Evolutionary conservation across 2,888 invertebrate species (phyloP).

Genomic region (Ormia ochracea): DNA sequence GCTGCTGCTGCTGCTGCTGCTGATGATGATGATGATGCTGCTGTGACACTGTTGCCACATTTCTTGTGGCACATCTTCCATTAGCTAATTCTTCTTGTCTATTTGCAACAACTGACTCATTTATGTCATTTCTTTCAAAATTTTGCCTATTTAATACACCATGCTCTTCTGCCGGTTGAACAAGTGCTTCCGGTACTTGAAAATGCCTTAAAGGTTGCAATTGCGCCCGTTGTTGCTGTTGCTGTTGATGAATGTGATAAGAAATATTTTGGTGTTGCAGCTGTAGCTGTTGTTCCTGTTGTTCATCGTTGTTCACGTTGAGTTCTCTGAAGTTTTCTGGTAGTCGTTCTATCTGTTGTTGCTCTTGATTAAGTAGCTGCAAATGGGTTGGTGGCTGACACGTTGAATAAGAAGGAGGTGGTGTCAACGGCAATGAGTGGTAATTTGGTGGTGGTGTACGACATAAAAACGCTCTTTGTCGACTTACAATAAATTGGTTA

Average conservation of each 20-base stretch:
- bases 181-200: slow-evolving; percentile 61
- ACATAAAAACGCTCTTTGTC: slow-evolving; percentile 55
- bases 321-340: slow-evolving; percentile 45
- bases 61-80: slow-evolving; percentile 53
- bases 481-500: slow-evolving; percentile 62
- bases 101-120: slow-evolving; percentile 37
- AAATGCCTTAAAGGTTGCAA: slow-evolving; percentile 45
- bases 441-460: slow-evolving; percentile 69
- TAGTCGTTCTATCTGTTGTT: slow-evolving; percentile 66
- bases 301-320: slow-evolving; percentile 60
- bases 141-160: slow-evolving; percentile 53
- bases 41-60: slow-evolving; percentile 61
- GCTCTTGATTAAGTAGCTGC: slow-evolving; percentile 52
- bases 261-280: slow-evolving; percentile 25
- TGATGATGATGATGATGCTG: slow-evolving; percentile 21
- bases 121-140: slow-evolving; percentile 35
- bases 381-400: slow-evolving; percentile 48
- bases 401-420: slow-evolving; percentile 73
- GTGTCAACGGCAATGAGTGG: slow-evolving; percentile 70
- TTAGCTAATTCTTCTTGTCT: slow-evolving; percentile 45
- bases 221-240: slow-evolving; percentile 20
- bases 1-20: slow-evolving; percentile 48
- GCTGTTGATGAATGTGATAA: slow-evolving; percentile 9
- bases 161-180: slow-evolving; percentile 33
- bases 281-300: slow-evolving; percentile 29